A percentile compares a stretch with the other conserved stretches of the same genome.
These are phyloP conservation scores for Gasteruption jaculator DNA, from an alignment of 2,888 invertebrate genomes.

Conservation along the genomic window DNA sequence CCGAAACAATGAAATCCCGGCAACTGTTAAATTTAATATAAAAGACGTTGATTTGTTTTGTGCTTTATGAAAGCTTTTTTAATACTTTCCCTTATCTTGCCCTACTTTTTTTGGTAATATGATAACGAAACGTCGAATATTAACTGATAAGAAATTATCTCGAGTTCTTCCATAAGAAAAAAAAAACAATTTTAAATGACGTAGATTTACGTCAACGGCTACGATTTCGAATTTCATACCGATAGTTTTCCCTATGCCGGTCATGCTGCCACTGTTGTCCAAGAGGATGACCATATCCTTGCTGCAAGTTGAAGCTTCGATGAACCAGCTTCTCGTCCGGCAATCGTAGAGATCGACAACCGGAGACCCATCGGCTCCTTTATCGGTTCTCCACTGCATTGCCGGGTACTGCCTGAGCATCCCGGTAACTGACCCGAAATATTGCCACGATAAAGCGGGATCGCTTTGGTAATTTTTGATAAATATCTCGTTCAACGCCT, in stretches of 20 bases:
- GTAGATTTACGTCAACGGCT: too few species aligned
- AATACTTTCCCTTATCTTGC: too few species aligned
- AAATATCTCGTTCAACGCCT: conserved; percentile 78
- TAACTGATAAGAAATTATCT: background rate
- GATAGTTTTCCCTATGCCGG: conserved; percentile 68
- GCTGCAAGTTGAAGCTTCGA: conserved; percentile 95
- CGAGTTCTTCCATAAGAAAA: background rate
- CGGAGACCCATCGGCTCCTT: conserved; percentile 33
- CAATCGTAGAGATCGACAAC: conserved; percentile 84
- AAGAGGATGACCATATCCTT: conserved; percentile 95
- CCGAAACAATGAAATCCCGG: too few species aligned
- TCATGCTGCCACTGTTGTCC: conserved; percentile 97
- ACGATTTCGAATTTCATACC: too few species aligned
- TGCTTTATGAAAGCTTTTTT: too few species aligned
- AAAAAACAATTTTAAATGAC: conserved; percentile 10
- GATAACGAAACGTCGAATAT: too few species aligned
- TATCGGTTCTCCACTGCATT: conserved; percentile 40
- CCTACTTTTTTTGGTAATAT: too few species aligned
- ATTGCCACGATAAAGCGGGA: conserved; percentile 93
- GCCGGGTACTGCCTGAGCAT: conserved; percentile 88
- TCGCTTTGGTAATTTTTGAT: conserved; percentile 76
- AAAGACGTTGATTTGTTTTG: too few species aligned
- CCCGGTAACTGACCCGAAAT: conserved; percentile 92
- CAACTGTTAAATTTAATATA: too few species aligned
- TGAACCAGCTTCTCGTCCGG: conserved; percentile 90